These are phyloP conservation scores for Phasia obesa DNA, from an alignment of 2,888 invertebrate genomes.

Conservation along the genomic window DNA sequence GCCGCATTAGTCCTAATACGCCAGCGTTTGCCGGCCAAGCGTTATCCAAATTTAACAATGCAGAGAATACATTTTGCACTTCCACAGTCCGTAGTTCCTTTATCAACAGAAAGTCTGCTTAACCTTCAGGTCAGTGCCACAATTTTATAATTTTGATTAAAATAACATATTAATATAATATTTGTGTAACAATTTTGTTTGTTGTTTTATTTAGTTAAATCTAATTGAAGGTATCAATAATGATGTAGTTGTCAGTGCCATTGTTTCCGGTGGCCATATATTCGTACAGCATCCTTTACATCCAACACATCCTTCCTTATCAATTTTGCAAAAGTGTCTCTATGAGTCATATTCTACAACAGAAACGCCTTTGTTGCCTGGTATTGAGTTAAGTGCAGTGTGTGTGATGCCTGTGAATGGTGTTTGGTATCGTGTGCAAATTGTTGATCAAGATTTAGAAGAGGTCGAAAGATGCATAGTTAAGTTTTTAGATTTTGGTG, in stretches of 20 bases:
- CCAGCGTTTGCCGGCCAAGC: slow-evolving; percentile 91
- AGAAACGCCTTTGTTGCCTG: slow-evolving; percentile 91
- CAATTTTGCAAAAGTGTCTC: slow-evolving; percentile 91
- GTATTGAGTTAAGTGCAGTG: slow-evolving; percentile 90
- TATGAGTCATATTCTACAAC: slow-evolving; percentile 90
- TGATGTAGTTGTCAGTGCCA: slow-evolving; percentile 94
- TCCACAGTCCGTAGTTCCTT: slow-evolving; percentile 81
- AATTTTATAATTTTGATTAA: neutral
- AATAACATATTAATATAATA: neutral
- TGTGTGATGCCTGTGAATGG: slow-evolving; percentile 91
- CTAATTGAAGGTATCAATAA: slow-evolving; percentile 96
- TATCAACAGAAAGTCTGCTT: slow-evolving; percentile 79
- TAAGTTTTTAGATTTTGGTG: slow-evolving; percentile 97
- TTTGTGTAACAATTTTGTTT: slow-evolving; percentile 45
- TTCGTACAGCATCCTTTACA: slow-evolving; percentile 98
- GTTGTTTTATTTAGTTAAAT: slow-evolving; percentile 86
- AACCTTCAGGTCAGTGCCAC: slow-evolving; percentile 82
- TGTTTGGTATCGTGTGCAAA: slow-evolving; percentile 95
- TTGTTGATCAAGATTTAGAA: slow-evolving; percentile 85
- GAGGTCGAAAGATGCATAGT: slow-evolving; percentile 86
- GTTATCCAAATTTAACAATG: slow-evolving; percentile 91
- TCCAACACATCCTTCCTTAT: slow-evolving; percentile 93
- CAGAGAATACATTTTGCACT: slow-evolving; percentile 80
- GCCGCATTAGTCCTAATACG: slow-evolving; percentile 92
- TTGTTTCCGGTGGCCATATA: slow-evolving; percentile 93